Evolutionary conservation across 64 coral and sea anemone genomes (phyloP).

Genomic region (Actinia tenebrosa): DNA sequence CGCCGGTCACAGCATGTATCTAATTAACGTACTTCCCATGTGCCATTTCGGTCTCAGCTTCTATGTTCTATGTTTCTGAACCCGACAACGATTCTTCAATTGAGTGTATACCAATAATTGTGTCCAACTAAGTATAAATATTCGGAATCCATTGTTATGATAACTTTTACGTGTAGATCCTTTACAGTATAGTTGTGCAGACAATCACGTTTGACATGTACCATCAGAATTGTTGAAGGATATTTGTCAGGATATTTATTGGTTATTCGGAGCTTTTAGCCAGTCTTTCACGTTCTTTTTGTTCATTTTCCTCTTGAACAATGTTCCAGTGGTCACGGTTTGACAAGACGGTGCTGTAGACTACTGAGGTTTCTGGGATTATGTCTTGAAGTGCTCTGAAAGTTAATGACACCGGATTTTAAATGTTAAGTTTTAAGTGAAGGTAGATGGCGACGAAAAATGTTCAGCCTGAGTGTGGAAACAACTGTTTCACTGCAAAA

Average conservation of each 20-base stretch:
- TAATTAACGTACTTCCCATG: no score
- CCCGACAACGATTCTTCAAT: no score
- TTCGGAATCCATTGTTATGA: background rate
- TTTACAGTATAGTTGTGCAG: background rate
- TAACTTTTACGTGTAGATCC: background rate
- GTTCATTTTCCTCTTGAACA: conserved; percentile 37
- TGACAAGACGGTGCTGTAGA: conserved; percentile 37
- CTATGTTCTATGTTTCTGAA: no score
- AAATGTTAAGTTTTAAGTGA: background rate
- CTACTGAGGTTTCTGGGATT: conserved; percentile 44
- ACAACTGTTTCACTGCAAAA: no score
- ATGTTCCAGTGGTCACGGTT: conserved; percentile 48
- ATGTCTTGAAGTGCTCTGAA: conserved; percentile 6
- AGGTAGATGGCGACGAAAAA: no score
- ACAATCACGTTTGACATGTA: background rate
- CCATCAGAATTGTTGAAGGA: background rate
- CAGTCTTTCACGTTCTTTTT: background rate
- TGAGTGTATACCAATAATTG: background rate
- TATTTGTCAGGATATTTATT: background rate
- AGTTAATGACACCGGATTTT: conserved; percentile 1
- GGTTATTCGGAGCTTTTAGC: background rate
- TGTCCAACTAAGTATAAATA: background rate
- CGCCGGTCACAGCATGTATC: no score
- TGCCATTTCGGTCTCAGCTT: no score
- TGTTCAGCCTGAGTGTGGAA: no score